Evolutionary conservation across 2,113 vertebrate species (phyloP), one percentile per base, ranked within the genome.

Genomic region (Monopterus albus): DNA sequence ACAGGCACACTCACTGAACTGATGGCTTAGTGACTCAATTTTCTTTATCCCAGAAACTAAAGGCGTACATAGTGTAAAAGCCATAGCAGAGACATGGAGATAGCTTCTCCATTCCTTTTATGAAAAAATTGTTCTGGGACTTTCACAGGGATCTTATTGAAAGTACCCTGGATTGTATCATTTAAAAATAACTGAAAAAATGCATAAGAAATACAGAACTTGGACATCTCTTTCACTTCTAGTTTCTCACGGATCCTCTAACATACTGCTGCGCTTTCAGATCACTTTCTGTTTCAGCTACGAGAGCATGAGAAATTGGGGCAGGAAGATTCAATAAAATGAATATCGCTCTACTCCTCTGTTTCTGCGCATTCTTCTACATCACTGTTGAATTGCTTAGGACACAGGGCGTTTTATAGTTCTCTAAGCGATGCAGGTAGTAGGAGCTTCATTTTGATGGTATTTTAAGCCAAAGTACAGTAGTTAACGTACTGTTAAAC

Each of bases 211-310:
- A n/a, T n/a, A n/a, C n/a, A n/a, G n/a, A n/a, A n/a, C n/a, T n/a
- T n/a, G n/a, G 43, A 13, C 31, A 11, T 57, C 12, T 7, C 26
- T 26, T 18, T 65, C 25, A 52, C 35, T 5, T 14, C 39, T 38
- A 33, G 8, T 55, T 60, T 72, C 8, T 21, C 9, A 35, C 15
- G n/a, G n/a, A n/a, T n/a, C n/a, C n/a, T n/a, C n/a, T n/a, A n/a
- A n/a, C n/a, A n/a, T n/a, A n/a, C n/a, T n/a, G n/a, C n/a, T n/a
- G n/a, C n/a, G 21, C 52, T 67, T 69, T 78, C 10, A 25, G n/a
- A 73, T 79, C 59, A 5, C 15, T 49, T 72, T 80, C 74, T 14
- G 18, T 47, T n/a, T 64, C 31, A 1, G 59, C 13, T 26, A n/a
- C 45, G 55, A 31, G 8, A 69, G 43, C 18, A 25, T 11, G 47